Base-by-base conservation (phyloP, 2,113 vertebrate genomes). In the Ancistrus triradiatus region DNA sequence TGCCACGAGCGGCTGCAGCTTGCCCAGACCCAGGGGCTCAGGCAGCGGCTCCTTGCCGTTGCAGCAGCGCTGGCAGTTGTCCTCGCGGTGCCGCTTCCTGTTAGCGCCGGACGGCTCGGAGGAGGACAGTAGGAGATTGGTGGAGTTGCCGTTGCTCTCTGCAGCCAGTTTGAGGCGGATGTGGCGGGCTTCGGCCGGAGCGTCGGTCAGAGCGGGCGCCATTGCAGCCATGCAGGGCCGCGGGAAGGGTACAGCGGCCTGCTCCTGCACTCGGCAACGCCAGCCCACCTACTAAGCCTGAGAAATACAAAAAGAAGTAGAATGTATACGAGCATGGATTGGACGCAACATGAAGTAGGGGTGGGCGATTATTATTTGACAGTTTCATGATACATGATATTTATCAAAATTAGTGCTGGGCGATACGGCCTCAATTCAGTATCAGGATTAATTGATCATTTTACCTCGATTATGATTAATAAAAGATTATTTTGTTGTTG, bases 171-270 rank as follows among this genome's bases (percentile, higher is more conserved):
- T 98, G 91, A 98, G 97, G 87, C 93, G 94, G 88, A 97, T 95
- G 86, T 98, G 95, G 90, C 95, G 95, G 92, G 96, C 94, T 95
- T 98, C 96, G 86, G 95, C 93, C 91, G 96, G 93, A 91, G 96
- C 92, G 84, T 98, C 96, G 90, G 96, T 98, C 89, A 98, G 94
- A 98, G 95, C 95, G 92, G 95, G 96, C 92, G 96, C 96, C 96
- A 98, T 98, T 89, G 96, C 95, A 97, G 96, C 96, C 95, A 98
- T 98, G 95, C 95, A 98, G 94, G 91, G 95, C 94, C 89, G 88
- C 91, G 87, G 90, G 88, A 89, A 84, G 89, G 92, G 91, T 88
- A 88, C 87, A 90, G 87, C 88, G 91, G 90, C 90, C 93, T 92
- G 91, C 87, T 93, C 92, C 91, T 85, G 86, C 77, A 78, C 82